phyloP scores from a whole-genome alignment of 2,888 invertebrate genomes.

The Orchesellides sinensis region DNA sequence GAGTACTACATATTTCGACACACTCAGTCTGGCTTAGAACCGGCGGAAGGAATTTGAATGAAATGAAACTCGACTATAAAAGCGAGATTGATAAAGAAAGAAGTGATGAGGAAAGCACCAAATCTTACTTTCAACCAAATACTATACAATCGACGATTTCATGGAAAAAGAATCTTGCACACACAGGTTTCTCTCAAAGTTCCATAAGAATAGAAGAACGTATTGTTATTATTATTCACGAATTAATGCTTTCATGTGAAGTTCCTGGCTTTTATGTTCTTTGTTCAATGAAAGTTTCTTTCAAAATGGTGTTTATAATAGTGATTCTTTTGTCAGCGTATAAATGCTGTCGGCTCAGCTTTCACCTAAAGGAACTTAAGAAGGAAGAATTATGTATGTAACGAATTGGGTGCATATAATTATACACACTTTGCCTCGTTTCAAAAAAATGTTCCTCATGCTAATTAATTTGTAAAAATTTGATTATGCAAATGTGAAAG shows the following conservation, averaged over 20 bases:
- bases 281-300: conserved; percentile 2
- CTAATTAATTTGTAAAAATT: no score
- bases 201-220: conserved; percentile 2
- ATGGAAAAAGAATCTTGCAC: not conserved
- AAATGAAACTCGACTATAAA: not conserved
- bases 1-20: not conserved
- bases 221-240: conserved; percentile 17
- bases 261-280: conserved; percentile 25
- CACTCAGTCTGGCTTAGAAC: not conserved
- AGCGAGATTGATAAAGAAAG: not conserved
- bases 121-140: conserved; percentile 30
- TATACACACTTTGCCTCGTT: no score
- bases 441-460: no score
- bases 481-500: no score
- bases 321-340: no score
- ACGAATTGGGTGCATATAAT: no score
- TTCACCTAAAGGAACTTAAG: no score
- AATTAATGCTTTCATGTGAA: conserved; percentile 28
- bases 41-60: not conserved
- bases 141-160: conserved; percentile 1
- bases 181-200: conserved; percentile 10
- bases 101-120: conserved; percentile 9
- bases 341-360: no score
- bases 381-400: no score
- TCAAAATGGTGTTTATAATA: no score